Conservation (phyloP, 2,797 vertebrate genomes). For the Gallirallus australis region DNA sequence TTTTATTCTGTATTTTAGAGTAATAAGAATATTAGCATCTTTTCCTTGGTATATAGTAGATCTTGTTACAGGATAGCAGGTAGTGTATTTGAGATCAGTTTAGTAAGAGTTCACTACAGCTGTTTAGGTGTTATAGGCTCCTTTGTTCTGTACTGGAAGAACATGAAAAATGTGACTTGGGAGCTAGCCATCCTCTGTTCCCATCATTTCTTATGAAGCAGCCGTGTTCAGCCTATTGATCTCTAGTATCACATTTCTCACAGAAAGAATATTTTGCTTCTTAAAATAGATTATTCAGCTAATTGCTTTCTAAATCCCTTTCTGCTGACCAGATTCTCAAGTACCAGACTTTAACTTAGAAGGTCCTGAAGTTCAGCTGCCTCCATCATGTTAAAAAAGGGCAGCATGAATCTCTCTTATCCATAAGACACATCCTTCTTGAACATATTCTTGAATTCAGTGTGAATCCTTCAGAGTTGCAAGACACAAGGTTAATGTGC, state of each 20-base stretch:
- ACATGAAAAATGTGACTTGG: neutral
- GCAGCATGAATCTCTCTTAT: neutral
- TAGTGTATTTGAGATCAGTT: neutral
- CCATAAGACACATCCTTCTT: neutral
- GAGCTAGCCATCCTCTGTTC: neutral
- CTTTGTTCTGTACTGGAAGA: neutral
- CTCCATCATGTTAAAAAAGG: neutral
- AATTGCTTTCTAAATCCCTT: neutral
- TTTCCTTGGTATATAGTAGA: neutral
- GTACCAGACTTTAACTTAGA: neutral
- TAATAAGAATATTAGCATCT: neutral
- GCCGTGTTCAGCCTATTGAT: neutral
- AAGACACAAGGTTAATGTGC: neutral
- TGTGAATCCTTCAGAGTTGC: neutral
- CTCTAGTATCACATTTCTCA: neutral
- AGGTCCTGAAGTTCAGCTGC: neutral
- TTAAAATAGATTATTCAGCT: neutral
- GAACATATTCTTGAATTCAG: neutral
- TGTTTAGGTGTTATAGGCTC: neutral
- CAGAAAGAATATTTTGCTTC: neutral
- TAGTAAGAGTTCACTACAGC: neutral
- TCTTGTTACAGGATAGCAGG: neutral
- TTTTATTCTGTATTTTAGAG: neutral
- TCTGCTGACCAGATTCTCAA: neutral
- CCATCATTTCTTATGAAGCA: neutral